Conservation (phyloP, 2,888 invertebrate genomes). For the Hetaerina titia region DNA sequence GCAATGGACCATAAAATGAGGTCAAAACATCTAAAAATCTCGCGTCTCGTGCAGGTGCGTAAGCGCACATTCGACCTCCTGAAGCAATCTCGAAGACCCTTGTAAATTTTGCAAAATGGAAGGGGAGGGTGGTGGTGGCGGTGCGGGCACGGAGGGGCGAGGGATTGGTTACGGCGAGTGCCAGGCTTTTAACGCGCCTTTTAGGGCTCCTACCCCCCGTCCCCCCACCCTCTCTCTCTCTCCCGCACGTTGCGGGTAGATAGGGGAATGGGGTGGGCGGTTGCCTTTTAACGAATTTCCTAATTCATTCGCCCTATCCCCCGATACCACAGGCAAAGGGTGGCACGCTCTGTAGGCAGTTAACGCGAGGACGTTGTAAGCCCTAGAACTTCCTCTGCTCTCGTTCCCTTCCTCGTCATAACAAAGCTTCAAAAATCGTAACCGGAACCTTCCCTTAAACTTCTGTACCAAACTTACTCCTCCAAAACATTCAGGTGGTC, state of each 20-base stretch:
- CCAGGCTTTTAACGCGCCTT: neutral
- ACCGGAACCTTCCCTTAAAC: too few species aligned
- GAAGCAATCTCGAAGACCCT: neutral
- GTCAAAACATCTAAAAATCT: neutral
- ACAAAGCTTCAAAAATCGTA: neutral
- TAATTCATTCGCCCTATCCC: neutral
- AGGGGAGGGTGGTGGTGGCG: neutral
- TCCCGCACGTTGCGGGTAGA: too few species aligned
- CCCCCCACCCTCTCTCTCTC: too few species aligned
- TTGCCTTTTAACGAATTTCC: neutral
- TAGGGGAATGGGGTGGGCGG: neutral
- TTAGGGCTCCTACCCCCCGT: neutral
- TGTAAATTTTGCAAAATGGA: neutral
- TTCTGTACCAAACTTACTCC: too few species aligned
- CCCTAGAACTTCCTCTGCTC: neutral
- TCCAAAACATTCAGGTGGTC: too few species aligned
- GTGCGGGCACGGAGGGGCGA: neutral
- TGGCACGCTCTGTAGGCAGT: neutral
- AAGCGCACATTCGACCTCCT: neutral
- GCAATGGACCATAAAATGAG: neutral
- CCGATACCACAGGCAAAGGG: neutral
- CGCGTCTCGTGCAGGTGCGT: neutral
- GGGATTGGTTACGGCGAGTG: neutral
- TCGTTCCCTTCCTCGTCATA: neutral
- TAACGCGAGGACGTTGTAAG: neutral